phyloP scores from a whole-genome alignment of 30 jellyfish, hydroid and myxozoan genomes.

The Catostylus mosaicus region DNA sequence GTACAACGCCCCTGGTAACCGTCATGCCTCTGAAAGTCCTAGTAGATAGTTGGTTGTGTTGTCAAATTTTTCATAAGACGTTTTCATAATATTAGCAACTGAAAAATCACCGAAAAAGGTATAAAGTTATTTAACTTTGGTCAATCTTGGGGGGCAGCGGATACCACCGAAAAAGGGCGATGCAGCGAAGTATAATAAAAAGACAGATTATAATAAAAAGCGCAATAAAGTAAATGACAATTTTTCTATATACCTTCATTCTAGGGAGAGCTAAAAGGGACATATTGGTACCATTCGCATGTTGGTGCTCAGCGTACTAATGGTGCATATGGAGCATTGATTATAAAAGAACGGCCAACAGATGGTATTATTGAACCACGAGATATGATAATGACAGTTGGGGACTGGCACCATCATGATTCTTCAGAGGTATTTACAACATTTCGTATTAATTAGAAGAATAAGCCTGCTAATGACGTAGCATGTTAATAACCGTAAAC shows the following conservation, averaged over 20 bases:
- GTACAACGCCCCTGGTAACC: too few relatives aligned
- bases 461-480: background rate
- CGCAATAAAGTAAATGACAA: background rate
- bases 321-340: conserved; percentile 95
- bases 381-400: conserved; percentile 95
- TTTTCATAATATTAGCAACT: too few relatives aligned
- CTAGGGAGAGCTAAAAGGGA: conserved; percentile 96
- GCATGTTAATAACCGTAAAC: background rate
- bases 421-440: conserved; percentile 79
- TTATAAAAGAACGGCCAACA: conserved; percentile 83
- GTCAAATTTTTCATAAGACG: too few relatives aligned
- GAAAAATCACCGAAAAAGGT: too few relatives aligned
- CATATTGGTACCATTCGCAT: conserved; percentile 98
- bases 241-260: background rate
- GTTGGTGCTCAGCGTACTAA: conserved; percentile 95
- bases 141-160: too few relatives aligned
- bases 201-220: too few relatives aligned
- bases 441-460: background rate
- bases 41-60: too few relatives aligned
- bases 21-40: too few relatives aligned
- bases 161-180: too few relatives aligned
- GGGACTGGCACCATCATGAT: conserved; percentile 99
- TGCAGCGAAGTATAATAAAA: too few relatives aligned
- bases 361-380: conserved; percentile 73
- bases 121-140: too few relatives aligned